These are phyloP conservation scores for Gymnorhina tibicen DNA, from an alignment of 2,113 vertebrate species.

Conservation along the genomic window DNA sequence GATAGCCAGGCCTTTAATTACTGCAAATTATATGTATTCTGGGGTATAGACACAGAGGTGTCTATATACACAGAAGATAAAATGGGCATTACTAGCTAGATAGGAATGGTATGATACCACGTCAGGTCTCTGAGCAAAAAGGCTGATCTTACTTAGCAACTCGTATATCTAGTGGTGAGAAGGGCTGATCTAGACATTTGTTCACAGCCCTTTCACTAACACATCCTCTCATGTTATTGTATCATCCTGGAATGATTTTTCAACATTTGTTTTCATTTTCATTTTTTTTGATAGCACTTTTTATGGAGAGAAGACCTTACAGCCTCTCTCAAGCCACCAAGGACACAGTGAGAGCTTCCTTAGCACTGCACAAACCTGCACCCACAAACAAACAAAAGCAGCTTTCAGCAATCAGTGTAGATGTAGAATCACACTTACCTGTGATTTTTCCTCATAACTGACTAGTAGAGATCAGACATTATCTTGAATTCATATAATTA, in stretches of 20 bases:
- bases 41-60: background rate
- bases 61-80: too few species aligned
- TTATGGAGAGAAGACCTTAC: background rate
- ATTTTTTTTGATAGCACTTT: background rate
- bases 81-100: background rate
- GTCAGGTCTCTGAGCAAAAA: rapidly evolving
- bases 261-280: background rate
- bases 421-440: background rate
- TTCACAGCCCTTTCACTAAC: background rate
- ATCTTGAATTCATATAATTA: background rate
- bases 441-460: background rate
- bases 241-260: background rate
- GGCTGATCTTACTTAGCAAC: background rate
- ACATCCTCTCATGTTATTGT: background rate
- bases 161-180: background rate
- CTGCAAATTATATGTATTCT: background rate
- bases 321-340: background rate
- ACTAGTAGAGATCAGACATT: background rate
- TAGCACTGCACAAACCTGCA: background rate
- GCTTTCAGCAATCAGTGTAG: background rate
- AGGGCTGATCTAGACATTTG: background rate
- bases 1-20: background rate
- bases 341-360: background rate
- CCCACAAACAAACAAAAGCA: background rate
- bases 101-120: background rate